These are phyloP conservation scores for Astatotilapia flaviijosephi DNA, from an alignment of 2,113 vertebrate genomes.

Conservation along the genomic window DNA sequence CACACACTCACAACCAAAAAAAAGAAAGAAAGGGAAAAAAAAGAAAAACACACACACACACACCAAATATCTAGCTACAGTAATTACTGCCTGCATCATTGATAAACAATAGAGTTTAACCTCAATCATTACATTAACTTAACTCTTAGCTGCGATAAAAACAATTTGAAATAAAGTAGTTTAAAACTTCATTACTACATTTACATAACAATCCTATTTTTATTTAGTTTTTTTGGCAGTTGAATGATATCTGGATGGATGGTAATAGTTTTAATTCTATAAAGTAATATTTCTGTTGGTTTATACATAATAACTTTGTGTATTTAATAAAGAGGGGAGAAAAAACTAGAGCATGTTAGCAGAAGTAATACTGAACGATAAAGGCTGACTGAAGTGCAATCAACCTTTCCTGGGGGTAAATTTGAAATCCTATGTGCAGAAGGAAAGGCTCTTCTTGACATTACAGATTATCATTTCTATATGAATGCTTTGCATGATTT, in stretches of 20 bases:
- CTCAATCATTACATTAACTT: not conserved
- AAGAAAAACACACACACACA: not conserved
- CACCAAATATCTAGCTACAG: not conserved
- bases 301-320: not conserved
- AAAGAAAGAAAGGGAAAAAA: not conserved
- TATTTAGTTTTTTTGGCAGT: not conserved
- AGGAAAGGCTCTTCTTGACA: not conserved
- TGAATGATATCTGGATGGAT: not conserved
- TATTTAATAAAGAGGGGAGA: not conserved
- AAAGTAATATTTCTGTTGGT: not conserved
- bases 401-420: not conserved
- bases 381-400: not conserved
- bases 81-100: not conserved
- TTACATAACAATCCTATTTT: not conserved
- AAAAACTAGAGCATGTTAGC: not conserved
- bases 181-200: not conserved
- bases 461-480: slow-evolving; percentile 12
- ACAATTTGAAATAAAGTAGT: not conserved
- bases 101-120: not conserved
- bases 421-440: not conserved
- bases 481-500: slow-evolving; percentile 19
- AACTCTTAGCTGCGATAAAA: not conserved
- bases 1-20: not conserved
- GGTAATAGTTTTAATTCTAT: not conserved
- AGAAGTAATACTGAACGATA: not conserved